A percentile compares a stretch with the other conserved stretches of the same genome.
phyloP scores from a whole-genome alignment of 30 jellyfish, hydroid and myxozoan genomes.

The Hydra vulgaris region DNA sequence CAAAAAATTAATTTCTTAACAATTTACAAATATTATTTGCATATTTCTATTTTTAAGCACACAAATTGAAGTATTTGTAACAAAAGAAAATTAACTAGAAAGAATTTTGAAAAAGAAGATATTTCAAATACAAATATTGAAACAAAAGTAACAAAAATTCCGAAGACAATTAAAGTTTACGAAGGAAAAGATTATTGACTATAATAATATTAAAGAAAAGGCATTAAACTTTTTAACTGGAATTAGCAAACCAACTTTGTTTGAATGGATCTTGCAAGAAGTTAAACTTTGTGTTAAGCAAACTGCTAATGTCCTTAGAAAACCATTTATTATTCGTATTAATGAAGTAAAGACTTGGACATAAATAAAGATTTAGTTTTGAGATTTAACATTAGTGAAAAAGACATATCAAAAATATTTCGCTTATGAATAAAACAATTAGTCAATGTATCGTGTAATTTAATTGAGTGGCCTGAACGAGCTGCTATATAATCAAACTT shows the following conservation, averaged over 20 bases:
- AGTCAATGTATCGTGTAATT: neutral
- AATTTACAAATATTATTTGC: too few species aligned
- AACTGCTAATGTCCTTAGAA: neutral
- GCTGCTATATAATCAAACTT: too few species aligned
- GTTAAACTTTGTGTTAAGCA: neutral
- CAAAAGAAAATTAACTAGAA: too few species aligned
- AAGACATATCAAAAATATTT: neutral
- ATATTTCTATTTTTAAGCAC: too few species aligned
- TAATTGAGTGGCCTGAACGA: neutral
- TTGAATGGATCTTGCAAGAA: neutral
- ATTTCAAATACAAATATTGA: neutral
- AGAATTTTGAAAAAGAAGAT: too few species aligned
- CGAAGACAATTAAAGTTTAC: neutral
- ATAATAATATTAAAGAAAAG: neutral
- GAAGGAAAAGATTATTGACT: neutral
- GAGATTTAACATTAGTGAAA: neutral
- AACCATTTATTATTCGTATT: neutral
- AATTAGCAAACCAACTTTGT: neutral
- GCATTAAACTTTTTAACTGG: neutral
- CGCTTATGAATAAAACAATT: neutral
- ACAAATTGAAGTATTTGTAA: too few species aligned
- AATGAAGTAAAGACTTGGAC: neutral
- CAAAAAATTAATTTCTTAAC: too few species aligned
- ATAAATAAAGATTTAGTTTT: neutral
- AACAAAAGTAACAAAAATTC: neutral